Evolutionary conservation across 64 coral and sea anemone species (phyloP).

Genomic region (Dendronephthya gigantea): DNA sequence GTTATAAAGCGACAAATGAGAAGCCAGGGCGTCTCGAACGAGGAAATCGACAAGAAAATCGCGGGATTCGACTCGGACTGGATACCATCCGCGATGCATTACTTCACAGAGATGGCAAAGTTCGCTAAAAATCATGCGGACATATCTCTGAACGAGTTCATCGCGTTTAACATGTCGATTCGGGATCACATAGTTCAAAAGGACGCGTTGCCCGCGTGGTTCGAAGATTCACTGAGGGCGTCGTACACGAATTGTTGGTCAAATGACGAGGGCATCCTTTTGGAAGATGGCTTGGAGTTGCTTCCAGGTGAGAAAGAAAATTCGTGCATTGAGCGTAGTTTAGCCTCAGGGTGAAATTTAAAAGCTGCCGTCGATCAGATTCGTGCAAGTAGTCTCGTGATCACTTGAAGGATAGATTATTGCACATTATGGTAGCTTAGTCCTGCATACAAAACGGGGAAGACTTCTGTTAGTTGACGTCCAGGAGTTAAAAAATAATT

Average conservation of each 20-base stretch:
- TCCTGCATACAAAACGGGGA: no score
- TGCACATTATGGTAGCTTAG: no score
- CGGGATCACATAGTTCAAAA: not conserved
- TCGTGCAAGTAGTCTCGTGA: no score
- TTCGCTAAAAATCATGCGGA: not conserved
- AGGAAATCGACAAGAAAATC: not conserved
- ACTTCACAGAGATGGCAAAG: not conserved
- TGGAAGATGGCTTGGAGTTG: not conserved
- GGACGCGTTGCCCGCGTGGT: not conserved
- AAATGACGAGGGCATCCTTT: not conserved
- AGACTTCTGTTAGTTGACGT: no score
- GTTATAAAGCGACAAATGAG: not conserved
- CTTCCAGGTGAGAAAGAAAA: slow-evolving; percentile 9
- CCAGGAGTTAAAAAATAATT: no score
- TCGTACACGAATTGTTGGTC: not conserved
- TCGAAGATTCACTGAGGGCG: not conserved
- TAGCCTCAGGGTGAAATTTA: no score
- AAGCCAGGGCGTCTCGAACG: not conserved
- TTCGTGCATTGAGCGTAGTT: not conserved
- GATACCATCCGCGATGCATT: not conserved
- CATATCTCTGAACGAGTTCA: not conserved
- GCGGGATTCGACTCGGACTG: not conserved
- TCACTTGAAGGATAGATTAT: no score
- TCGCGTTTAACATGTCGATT: slow-evolving; percentile 6
- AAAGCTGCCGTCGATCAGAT: no score